Conservation (phyloP, 2,113 vertebrate genomes). For the Pangasianodon gigas region DNA sequence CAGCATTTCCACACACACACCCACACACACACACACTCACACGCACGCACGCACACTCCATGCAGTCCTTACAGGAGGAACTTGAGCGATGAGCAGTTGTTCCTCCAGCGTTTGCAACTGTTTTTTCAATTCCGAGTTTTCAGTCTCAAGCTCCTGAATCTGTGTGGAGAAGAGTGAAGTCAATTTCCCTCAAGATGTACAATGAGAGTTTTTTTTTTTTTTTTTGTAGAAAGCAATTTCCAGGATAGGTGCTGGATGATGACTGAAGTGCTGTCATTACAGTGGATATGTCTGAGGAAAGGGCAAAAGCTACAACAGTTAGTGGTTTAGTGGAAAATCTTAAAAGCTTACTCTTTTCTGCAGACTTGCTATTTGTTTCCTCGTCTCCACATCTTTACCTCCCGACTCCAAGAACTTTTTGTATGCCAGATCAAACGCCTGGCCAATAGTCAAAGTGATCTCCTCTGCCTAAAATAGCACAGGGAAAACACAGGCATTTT, state of each 20-base stretch:
- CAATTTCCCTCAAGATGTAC: neutral
- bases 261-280: neutral
- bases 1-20: neutral
- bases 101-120: slow-evolving; percentile 93
- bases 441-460: slow-evolving; percentile 97
- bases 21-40: neutral
- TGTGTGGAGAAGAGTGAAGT: slow-evolving; percentile 65
- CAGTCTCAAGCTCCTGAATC: slow-evolving; percentile 97
- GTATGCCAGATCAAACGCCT: slow-evolving; percentile 98
- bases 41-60: neutral
- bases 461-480: slow-evolving; percentile 83
- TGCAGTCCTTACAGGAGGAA: slow-evolving; percentile 81
- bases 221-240: neutral
- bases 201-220: neutral
- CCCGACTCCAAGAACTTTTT: slow-evolving; percentile 98
- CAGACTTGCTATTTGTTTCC: slow-evolving; percentile 93
- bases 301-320: neutral
- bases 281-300: neutral
- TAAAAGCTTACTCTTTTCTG: slow-evolving; percentile 87
- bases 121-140: slow-evolving; percentile 92
- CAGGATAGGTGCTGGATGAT: neutral
- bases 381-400: slow-evolving; percentile 97
- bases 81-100: slow-evolving; percentile 85
- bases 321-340: neutral
- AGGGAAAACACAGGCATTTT: neutral